Evolutionary conservation across 2,888 invertebrate species (phyloP).

Genomic region (Epirrhoe alternata): DNA sequence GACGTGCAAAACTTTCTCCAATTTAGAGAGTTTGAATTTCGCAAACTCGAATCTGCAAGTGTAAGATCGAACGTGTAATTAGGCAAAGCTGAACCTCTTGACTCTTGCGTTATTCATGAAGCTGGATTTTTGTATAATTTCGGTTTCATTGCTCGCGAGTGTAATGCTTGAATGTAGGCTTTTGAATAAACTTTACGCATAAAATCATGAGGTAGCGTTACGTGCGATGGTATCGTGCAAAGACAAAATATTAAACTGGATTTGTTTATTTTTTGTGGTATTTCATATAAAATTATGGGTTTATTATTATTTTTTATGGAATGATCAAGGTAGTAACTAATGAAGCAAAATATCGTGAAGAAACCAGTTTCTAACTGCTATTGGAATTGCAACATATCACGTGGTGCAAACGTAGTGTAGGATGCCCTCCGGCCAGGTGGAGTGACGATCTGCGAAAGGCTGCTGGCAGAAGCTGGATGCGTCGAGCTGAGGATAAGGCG

Average conservation of each 20-base stretch:
- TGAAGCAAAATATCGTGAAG: too few species aligned
- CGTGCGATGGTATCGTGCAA: slow-evolving; percentile 7
- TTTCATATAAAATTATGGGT: not conserved
- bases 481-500: too few species aligned
- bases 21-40: slow-evolving; percentile 18
- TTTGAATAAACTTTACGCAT: slow-evolving; percentile 27
- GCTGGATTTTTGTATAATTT: slow-evolving; percentile 28
- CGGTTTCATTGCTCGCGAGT: slow-evolving; percentile 28
- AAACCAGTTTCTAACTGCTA: too few species aligned
- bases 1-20: slow-evolving; percentile 46
- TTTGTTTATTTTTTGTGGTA: not conserved
- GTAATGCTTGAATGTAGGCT: slow-evolving; percentile 23
- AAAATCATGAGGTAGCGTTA: slow-evolving; percentile 20
- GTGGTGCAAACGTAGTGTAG: too few species aligned
- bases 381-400: too few species aligned
- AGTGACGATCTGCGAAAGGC: too few species aligned
- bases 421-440: too few species aligned
- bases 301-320: not conserved
- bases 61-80: slow-evolving; percentile 44
- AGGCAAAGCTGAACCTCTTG: slow-evolving; percentile 32
- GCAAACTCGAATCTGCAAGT: slow-evolving; percentile 29
- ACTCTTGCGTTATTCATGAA: slow-evolving; percentile 27
- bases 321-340: too few species aligned
- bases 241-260: not conserved
- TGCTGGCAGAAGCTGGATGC: too few species aligned